Base-by-base conservation (phyloP, 2,888 invertebrate species). In the Cantharis rufa region DNA sequence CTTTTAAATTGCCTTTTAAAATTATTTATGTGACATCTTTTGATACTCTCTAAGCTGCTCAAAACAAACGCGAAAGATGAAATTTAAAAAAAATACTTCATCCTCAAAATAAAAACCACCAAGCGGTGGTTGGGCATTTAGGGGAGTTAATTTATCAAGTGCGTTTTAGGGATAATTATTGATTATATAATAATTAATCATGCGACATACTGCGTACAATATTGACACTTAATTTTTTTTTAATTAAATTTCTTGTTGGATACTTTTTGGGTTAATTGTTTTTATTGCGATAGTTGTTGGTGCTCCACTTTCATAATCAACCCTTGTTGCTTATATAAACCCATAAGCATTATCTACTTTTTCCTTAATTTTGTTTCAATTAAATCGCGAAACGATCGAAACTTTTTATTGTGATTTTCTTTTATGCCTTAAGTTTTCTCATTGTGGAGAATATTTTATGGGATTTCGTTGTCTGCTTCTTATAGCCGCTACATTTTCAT, bases 1-100 rank as follows among this genome's bases (percentile, higher is more conserved):
- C 18, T 48, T 70, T 62, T 77, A 70, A 77, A 74, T 74, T 77
- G 61, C 71, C 73, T 66, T 63, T 73, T 77, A 71, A 77, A 77
- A 77, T 77, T 77, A 77, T 77, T 77, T 77, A 77, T 77, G 68
- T 61, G 70, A 66, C 28, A 71, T 18, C 70, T 77, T 77, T 64
- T 73, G 73, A 63, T 70, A 64, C 69, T 15, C 74, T 61, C 61
- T 28, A 62, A 62, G 62, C 48, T 62, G 70, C 61, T 66, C 62
- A 48, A 70, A 70, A 61, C 24, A 70, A 69, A 69, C 69, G 16
- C 32, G 16, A 32, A 69, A 69, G 32, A 32, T 15, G 48, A 48
- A 48, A 48, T 48, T 48, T 48, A 48, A n/a, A 48, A 32, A 48
- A 48, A 48, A 48, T 48, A n/a, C 48, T n/a, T 7, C 2, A 7